Conservation (phyloP, 2,888 invertebrate genomes). For the Mythimna impura region DNA sequence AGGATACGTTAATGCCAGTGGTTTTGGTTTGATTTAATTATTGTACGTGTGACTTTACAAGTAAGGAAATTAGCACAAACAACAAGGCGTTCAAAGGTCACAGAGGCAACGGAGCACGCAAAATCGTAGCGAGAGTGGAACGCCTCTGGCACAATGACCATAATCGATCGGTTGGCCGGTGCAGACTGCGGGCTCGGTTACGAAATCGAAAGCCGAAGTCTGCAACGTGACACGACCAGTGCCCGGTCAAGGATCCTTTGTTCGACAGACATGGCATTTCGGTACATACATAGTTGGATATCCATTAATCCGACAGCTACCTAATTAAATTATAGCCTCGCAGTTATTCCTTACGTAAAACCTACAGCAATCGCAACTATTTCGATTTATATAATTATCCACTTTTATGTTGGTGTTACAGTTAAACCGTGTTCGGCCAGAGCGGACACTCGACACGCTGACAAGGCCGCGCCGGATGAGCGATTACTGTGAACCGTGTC, state of each 20-base stretch:
- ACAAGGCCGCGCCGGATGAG: slow-evolving; percentile 85
- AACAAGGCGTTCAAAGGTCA: slow-evolving; percentile 70
- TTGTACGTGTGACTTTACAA: slow-evolving; percentile 52
- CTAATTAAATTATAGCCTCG: slow-evolving; percentile 6
- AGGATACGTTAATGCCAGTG: slow-evolving; percentile 27
- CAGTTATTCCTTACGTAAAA: slow-evolving; percentile 11
- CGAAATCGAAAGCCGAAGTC: slow-evolving; percentile 82
- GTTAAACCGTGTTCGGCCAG: slow-evolving; percentile 39
- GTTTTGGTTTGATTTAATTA: slow-evolving; percentile 33
- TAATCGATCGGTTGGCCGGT: slow-evolving; percentile 77
- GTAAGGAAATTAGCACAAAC: slow-evolving; percentile 69
- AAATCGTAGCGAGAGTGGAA: slow-evolving; percentile 78
- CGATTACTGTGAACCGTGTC: slow-evolving; percentile 86
- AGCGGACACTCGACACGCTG: slow-evolving; percentile 60
- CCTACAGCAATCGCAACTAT: not conserved
- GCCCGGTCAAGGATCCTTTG: slow-evolving; percentile 79
- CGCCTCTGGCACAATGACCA: slow-evolving; percentile 82
- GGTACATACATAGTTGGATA: slow-evolving; percentile 34
- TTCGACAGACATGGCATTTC: slow-evolving; percentile 53
- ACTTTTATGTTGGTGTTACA: slow-evolving; percentile 41
- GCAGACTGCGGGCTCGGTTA: slow-evolving; percentile 77
- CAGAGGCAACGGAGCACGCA: slow-evolving; percentile 66
- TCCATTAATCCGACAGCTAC: slow-evolving; percentile 19
- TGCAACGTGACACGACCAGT: slow-evolving; percentile 77
- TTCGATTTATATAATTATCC: slow-evolving; percentile 5